Conservation (phyloP, 2,113 vertebrate genomes). For the Nibea coibor region DNA sequence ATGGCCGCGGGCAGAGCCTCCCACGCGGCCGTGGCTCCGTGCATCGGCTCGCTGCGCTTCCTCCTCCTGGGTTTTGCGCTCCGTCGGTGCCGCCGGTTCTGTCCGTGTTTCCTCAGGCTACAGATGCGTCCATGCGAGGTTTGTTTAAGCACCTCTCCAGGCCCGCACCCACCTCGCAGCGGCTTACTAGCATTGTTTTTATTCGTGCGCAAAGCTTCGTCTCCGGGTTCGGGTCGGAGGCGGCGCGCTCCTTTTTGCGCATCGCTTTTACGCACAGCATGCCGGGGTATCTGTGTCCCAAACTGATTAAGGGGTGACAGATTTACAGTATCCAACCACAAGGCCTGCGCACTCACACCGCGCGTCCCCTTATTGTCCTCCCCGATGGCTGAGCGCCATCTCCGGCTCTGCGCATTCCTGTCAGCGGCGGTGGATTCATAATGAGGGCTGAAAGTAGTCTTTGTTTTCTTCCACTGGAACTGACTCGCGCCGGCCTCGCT, state of each 20-base stretch:
- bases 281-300: not conserved
- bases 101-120: constrained; percentile 33
- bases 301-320: not conserved
- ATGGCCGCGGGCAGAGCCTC: constrained; percentile 68
- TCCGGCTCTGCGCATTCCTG: constrained; percentile 38
- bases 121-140: not conserved
- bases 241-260: not conserved
- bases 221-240: not conserved
- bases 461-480: constrained; percentile 32
- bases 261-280: constrained; percentile 46
- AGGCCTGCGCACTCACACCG: not conserved
- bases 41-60: constrained; percentile 24
- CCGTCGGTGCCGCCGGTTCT: constrained; percentile 9
- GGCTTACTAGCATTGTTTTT: not conserved
- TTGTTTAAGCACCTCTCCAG: not conserved
- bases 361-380: not conserved
- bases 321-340: not conserved
- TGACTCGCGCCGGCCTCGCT: constrained; percentile 45
- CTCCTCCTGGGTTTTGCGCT: constrained; percentile 29
- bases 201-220: constrained; percentile 24
- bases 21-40: not conserved
- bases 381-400: constrained; percentile 37
- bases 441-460: constrained; percentile 48
- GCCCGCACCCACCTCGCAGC: not conserved
- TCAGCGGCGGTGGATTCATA: constrained; percentile 41